Conservation (phyloP, 2,797 vertebrate species). For the Peromyscus melanophrys region DNA sequence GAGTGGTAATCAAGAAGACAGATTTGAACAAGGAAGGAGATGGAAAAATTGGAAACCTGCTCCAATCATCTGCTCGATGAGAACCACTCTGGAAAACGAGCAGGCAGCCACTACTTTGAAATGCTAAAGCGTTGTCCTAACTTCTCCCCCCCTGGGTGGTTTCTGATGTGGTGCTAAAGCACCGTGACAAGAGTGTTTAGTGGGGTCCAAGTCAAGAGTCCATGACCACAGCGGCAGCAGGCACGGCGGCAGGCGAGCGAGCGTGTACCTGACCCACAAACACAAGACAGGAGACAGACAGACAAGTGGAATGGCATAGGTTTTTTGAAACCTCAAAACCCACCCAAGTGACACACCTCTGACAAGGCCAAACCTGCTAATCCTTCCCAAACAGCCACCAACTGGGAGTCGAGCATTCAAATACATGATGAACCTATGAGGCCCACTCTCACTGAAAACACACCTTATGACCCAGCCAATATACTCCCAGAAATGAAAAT, state of each 20-base stretch:
- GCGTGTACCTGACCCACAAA: neutral
- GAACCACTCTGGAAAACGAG: neutral
- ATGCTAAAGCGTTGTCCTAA: neutral
- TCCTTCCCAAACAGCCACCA: neutral
- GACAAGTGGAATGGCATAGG: neutral
- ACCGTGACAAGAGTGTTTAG: neutral
- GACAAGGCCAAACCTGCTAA: neutral
- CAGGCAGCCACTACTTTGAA: conserved; percentile 29
- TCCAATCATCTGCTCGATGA: neutral
- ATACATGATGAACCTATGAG: neutral
- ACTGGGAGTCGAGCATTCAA: neutral
- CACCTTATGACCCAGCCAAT: neutral
- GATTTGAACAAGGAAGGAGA: neutral
- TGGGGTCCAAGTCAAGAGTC: neutral
- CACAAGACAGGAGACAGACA: neutral
- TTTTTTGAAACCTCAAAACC: neutral
- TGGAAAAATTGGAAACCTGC: conserved; percentile 16
- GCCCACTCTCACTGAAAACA: neutral
- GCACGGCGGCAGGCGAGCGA: neutral
- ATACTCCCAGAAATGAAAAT: conserved; percentile 57
- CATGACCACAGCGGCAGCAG: neutral
- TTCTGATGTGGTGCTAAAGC: neutral
- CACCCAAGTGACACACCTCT: neutral
- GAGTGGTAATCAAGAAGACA: neutral
- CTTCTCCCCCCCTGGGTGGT: neutral